These are phyloP conservation scores for Sycophaga agraensis DNA, from an alignment of 1,140 invertebrate genomes.

Conservation along the genomic window DNA sequence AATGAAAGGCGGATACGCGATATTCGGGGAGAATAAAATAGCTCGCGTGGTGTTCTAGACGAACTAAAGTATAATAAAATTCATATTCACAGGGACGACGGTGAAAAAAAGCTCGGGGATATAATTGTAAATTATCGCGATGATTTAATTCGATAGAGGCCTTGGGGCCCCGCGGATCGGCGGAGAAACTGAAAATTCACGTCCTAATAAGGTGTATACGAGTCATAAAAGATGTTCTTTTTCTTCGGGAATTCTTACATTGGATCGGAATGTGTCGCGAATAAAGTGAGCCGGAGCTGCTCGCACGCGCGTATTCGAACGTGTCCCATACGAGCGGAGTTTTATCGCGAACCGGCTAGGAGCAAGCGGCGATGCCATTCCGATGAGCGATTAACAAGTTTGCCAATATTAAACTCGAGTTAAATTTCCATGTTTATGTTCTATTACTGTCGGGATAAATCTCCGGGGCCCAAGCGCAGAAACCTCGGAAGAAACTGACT, in stretches of 20 bases:
- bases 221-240: conserved; percentile 5
- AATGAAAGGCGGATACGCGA: no score
- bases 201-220: conserved; percentile 2
- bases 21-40: no score
- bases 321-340: no score
- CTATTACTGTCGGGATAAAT: conserved; percentile 15
- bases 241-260: conserved; percentile 3
- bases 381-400: not conserved
- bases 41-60: no score
- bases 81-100: no score
- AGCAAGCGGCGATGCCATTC: not conserved
- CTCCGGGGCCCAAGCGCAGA: not conserved
- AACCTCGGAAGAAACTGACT: not conserved
- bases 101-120: no score
- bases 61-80: no score
- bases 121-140: no score
- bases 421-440: conserved; percentile 12
- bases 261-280: conserved; percentile 8
- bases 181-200: conserved; percentile 6
- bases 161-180: no score
- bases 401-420: conserved; percentile 4
- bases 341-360: not conserved
- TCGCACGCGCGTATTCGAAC: no score
- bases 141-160: no score
- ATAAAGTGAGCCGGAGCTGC: not conserved